Evolutionary conservation across 2,888 invertebrate genomes (phyloP), one percentile per base, ranked within the genome.

Genomic region (Diploptera punctata): DNA sequence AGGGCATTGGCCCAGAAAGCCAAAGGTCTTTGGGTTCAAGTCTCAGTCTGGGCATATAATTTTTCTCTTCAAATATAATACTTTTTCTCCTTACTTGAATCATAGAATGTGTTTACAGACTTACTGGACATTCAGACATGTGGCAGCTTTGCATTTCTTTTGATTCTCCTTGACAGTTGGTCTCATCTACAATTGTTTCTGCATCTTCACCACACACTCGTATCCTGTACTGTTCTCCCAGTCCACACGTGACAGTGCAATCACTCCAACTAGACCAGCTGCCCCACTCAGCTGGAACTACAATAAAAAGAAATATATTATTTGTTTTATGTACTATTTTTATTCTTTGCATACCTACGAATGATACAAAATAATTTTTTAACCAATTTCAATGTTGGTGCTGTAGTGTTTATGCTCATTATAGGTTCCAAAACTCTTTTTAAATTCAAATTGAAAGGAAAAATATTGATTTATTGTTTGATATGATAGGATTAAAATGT

Each of bases 211-310:
- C 82, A 72, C 87, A 87, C 16, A 77, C 65, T 13, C 86, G 78
- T 1, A 79, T 62, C 3, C 86, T 78, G 1, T 74, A 75, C 75
- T 86, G 85, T 61, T 81, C 78, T 0, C 87, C 87, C 5, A 79
- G 76, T 0, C 86, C 87, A 71, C 87, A 87, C 0, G 84, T 83
- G 1, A 78, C 83, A 78, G 84, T 85, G 79, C 87, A 87, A 13
- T 80, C 80, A 10, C 82, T 81, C 87, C 87, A 87, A 1, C 79
- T 72, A 0, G 83, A 81, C 85, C 86, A 87, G 0, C 75, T 16
- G 19, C 82, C 82, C 87, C 87, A 87, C 77, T 86, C 85, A 0
- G 84, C 85, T 0, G 86, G 85, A 16, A 86, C 87, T 87, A 77
- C 1, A 78, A 78, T 69, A 38, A n/a, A n/a, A n/a, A n/a, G n/a